phyloP scores from a whole-genome alignment of 2,113 vertebrate species.

The Nannospalax galili region DNA sequence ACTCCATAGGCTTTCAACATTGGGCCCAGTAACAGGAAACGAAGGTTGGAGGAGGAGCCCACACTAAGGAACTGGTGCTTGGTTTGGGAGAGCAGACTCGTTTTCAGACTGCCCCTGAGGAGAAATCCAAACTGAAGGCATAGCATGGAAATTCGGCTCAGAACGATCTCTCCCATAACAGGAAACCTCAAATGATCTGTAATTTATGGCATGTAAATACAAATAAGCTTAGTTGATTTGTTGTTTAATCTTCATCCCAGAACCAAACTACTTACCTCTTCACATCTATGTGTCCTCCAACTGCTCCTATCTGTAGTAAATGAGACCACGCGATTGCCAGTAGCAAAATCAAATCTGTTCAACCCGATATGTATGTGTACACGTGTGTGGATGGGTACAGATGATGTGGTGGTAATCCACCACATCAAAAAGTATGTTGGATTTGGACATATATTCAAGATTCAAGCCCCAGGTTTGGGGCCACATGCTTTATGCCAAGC shows the following conservation, averaged over 20 bases:
- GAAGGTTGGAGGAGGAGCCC: not conserved
- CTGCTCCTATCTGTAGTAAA: too few species aligned
- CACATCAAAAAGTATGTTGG: not conserved
- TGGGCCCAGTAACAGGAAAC: not conserved
- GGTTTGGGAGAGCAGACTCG: not conserved
- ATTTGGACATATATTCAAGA: not conserved
- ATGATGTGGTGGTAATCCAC: not conserved
- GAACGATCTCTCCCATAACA: not conserved
- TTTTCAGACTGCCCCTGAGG: not conserved
- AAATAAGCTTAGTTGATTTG: not conserved
- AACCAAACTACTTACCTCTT: not conserved
- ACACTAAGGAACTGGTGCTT: not conserved
- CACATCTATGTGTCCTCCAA: too few species aligned
- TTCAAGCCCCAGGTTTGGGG: not conserved
- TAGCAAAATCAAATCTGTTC: not conserved
- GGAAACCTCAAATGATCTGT: not conserved
- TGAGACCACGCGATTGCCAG: not conserved
- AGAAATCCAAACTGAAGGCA: not conserved
- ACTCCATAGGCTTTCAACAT: not conserved
- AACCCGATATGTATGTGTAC: not conserved
- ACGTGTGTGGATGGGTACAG: not conserved
- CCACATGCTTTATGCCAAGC: not conserved
- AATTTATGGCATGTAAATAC: not conserved
- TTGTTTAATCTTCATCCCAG: not conserved
- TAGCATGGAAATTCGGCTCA: not conserved